Conservation (phyloP, 2,113 vertebrate species). For the Sardina pilchardus region DNA sequence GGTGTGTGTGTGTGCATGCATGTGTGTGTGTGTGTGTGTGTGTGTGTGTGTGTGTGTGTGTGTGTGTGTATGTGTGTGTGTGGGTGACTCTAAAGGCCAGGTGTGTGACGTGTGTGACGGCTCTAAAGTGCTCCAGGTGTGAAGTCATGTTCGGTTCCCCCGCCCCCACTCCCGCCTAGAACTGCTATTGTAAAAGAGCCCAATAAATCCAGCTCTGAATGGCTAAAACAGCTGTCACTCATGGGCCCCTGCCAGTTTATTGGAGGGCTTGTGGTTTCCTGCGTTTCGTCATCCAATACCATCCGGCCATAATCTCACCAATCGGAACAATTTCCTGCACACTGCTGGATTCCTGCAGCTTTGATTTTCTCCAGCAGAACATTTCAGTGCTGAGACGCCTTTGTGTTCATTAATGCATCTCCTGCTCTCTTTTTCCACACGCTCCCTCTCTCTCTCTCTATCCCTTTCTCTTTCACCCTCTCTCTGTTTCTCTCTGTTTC, state of each 20-base stretch:
- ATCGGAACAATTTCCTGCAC: conserved; percentile 62
- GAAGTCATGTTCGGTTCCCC: conserved; percentile 50
- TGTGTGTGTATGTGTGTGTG: neutral
- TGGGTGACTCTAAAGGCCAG: neutral
- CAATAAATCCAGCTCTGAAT: conserved; percentile 56
- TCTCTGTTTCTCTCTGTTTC: too few species aligned
- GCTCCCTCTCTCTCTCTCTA: conserved; percentile 36
- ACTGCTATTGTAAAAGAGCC: conserved; percentile 52
- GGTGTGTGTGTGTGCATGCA: neutral
- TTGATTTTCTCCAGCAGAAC: conserved; percentile 12
- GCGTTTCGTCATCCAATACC: conserved; percentile 62
- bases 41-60: neutral
- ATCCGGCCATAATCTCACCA: conserved; percentile 60
- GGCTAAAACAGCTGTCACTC: conserved; percentile 68
- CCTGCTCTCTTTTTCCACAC: neutral
- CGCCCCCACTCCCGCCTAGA: conserved; percentile 42
- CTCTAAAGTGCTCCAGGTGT: conserved; percentile 52
- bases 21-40: neutral
- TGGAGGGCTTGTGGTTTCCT: conserved; percentile 66
- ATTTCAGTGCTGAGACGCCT: neutral
- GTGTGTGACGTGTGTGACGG: conserved; percentile 38
- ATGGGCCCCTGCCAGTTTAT: conserved; percentile 63
- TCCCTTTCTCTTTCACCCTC: neutral
- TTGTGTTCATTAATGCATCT: neutral
- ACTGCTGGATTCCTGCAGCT: conserved; percentile 49